Evolutionary conservation across 2,888 invertebrate species (phyloP).

Genomic region (Drosophila setosimentum): DNA sequence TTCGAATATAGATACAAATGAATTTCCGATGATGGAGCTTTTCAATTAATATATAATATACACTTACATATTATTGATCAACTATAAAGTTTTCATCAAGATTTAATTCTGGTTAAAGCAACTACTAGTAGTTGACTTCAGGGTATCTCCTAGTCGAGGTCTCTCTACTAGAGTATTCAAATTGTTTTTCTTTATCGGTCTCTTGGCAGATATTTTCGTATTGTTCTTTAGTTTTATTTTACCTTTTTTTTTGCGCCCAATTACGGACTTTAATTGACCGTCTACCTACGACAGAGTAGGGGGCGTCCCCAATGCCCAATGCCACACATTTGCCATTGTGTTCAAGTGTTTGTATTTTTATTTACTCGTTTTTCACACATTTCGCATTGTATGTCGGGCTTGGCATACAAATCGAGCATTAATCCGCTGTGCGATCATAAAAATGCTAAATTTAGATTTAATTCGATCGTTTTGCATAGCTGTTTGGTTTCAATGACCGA

Average conservation of each 20-base stretch:
- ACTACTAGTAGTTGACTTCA: background rate
- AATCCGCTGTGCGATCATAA: constrained; percentile 60
- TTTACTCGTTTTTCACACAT: constrained; percentile 9
- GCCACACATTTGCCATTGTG: constrained; percentile 42
- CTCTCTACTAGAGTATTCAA: background rate
- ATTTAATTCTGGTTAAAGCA: background rate
- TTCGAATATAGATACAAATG: background rate
- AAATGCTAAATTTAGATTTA: constrained; percentile 72
- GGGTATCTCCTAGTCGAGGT: background rate
- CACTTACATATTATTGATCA: background rate
- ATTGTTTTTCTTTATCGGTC: background rate
- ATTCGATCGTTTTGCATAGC: constrained; percentile 54
- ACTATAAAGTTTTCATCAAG: background rate
- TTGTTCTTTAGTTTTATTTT: background rate
- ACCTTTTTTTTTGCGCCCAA: constrained; percentile 41
- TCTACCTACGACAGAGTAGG: background rate
- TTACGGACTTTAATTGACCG: constrained; percentile 55
- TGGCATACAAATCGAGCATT: constrained; percentile 66
- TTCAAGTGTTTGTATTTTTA: constrained; percentile 16
- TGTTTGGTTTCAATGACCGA: constrained; percentile 28
- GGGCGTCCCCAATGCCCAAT: constrained; percentile 49
- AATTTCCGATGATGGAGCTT: background rate
- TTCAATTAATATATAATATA: background rate
- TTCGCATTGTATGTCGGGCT: constrained; percentile 47
- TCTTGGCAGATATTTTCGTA: constrained; percentile 3